These are phyloP conservation scores for Cuniculus paca DNA, from an alignment of 2,797 vertebrate genomes.

Conservation along the genomic window DNA sequence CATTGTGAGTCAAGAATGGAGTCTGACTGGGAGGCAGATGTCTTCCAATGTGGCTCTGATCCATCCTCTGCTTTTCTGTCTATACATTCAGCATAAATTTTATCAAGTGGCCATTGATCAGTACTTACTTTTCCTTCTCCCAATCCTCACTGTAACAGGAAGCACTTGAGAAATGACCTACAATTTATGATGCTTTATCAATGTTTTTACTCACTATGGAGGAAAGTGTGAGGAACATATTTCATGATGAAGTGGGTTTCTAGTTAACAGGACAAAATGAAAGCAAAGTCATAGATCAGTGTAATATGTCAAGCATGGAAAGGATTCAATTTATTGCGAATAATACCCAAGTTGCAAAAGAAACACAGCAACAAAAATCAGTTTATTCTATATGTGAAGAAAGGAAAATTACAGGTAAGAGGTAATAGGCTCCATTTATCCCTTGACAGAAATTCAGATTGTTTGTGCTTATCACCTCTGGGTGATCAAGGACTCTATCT, in stretches of 20 bases:
- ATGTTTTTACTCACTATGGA: conserved; percentile 85
- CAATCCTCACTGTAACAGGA: conserved; percentile 73
- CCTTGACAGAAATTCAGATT: conserved; percentile 82
- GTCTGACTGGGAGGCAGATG: neutral
- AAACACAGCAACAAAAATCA: conserved; percentile 77
- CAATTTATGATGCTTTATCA: conserved; percentile 88
- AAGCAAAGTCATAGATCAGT: conserved; percentile 89
- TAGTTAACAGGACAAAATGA: conserved; percentile 89
- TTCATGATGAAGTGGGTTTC: conserved; percentile 89
- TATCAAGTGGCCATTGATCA: conserved; percentile 77
- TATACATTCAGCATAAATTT: conserved; percentile 65
- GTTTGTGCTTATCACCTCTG: conserved; percentile 69
- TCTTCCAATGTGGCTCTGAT: conserved; percentile 25
- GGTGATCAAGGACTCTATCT: conserved; percentile 75
- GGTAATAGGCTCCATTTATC: conserved; percentile 78
- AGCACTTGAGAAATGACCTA: conserved; percentile 86
- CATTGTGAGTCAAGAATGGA: conserved; percentile 38
- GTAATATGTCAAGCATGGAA: conserved; percentile 85
- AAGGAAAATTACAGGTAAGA: conserved; percentile 77
- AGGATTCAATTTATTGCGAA: conserved; percentile 87
- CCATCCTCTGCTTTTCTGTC: conserved; percentile 62
- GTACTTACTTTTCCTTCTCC: conserved; percentile 80
- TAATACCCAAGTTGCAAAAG: conserved; percentile 82
- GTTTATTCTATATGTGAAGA: conserved; percentile 78
- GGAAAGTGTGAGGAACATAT: conserved; percentile 87